A percentile compares a stretch with the other conserved stretches of the same genome.
Evolutionary conservation across 1,140 invertebrate species (phyloP).

Genomic region (Saccostrea cuccullata): DNA sequence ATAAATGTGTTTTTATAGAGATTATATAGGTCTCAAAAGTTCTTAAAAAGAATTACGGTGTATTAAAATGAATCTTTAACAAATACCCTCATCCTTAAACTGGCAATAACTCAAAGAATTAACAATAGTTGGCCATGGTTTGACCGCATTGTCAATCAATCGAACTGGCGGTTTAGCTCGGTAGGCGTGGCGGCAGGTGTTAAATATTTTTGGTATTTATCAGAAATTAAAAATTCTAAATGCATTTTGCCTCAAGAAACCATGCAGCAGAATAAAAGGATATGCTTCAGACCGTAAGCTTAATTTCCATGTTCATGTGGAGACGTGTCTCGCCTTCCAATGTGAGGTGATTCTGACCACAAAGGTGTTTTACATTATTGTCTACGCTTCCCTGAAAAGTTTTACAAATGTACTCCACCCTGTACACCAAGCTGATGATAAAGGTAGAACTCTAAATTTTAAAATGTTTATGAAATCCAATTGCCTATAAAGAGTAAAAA

Average conservation of each 20-base stretch:
- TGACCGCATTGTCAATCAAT: background rate
- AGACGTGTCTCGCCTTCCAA: no score
- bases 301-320: no score
- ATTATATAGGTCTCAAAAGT: no score
- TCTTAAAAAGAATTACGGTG: no score
- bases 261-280: background rate
- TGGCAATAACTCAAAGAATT: background rate
- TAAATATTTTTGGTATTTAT: background rate
- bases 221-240: background rate
- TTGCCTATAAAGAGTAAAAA: background rate
- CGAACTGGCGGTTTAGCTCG: background rate
- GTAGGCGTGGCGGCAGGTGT: background rate
- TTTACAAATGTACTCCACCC: no score
- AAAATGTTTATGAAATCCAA: background rate
- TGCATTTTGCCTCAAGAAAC: background rate
- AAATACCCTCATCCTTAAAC: no score
- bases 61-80: no score
- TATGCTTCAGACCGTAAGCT: no score
- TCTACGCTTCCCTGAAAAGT: no score
- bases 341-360: no score
- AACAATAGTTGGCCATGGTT: background rate
- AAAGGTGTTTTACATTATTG: no score
- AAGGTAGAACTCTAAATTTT: background rate
- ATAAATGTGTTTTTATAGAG: no score
- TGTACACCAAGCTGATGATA: background rate